Base-by-base conservation (phyloP, 2,888 invertebrate genomes). In the Thyatira batis region DNA sequence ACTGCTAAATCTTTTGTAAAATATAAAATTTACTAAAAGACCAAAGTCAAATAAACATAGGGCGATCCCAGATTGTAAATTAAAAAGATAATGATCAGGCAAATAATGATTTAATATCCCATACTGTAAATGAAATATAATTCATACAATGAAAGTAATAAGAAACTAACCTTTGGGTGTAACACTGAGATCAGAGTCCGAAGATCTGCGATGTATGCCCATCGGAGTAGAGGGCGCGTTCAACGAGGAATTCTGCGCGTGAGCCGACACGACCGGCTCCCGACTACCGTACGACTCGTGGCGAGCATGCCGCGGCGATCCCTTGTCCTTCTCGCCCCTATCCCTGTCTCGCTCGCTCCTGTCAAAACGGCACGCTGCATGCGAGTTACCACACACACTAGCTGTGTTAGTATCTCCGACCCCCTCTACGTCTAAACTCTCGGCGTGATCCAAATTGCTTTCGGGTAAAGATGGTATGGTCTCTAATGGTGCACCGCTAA, bases 101-200 rank as follows among this genome's bases (percentile, higher is more conserved):
- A n/a, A n/a, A n/a, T 11, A n/a, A 30, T 30, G n/a, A n/a, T 30
- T 3, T 6, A 11, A 30, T 30, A 3, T 1, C 30, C 30, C 30
- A 30, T 13, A 6, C 5, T 33, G 3, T 1, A 33, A 13, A 13
- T 33, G 3, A 13, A 11, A 11, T 3, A 6, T 8, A 39, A 39
- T 39, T n/a, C 8, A 33, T 39, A 2, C 8, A 17, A 0, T 2
- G 39, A 17, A 39, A 2, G 39, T 8, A 6, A 6, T 39, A 45
- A 4, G 53, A 13, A 48, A 65, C 76, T 64, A 52, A 98, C 98
- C 98, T 96, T 97, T 98, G 3, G 98, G 97, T 10, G 98, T 97
- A 49, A 97, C 95, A 90, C 97, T 98, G 65, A 98, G 92, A 88
- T 98, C 98, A 0, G 98, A 98, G 85, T 98, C 98, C 2, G 98